Conservation (phyloP, 2,797 vertebrate genomes). For the Pseudotriccus pelzelni region DNA sequence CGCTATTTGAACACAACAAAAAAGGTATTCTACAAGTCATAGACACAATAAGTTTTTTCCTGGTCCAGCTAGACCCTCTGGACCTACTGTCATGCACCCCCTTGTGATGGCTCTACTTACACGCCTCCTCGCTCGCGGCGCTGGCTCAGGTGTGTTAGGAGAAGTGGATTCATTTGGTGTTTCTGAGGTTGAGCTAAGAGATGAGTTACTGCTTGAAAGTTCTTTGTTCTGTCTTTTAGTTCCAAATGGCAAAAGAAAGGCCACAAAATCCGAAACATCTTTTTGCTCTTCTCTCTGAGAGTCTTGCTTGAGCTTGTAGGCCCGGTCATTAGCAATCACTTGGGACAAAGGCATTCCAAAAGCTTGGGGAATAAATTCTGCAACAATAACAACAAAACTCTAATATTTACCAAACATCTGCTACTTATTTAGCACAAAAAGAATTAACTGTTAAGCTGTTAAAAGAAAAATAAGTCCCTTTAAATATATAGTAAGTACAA, state of each 20-base stretch:
- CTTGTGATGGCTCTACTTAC: constrained; percentile 73
- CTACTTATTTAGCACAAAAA: neutral
- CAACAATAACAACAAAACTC: neutral
- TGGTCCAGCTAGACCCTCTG: neutral
- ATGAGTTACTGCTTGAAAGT: constrained; percentile 98
- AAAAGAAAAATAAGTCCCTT: neutral
- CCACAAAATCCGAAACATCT: constrained; percentile 86
- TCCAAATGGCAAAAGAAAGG: constrained; percentile 89
- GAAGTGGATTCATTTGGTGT: constrained; percentile 87
- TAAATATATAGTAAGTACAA: neutral
- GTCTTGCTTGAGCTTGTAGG: constrained; percentile 91
- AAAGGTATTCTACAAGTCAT: neutral
- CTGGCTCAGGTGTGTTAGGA: constrained; percentile 83
- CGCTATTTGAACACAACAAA: neutral
- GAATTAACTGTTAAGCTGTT: neutral
- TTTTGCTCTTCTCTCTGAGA: constrained; percentile 86
- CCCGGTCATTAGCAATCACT: constrained; percentile 94
- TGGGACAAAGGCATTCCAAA: constrained; percentile 94
- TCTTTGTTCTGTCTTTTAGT: constrained; percentile 88
- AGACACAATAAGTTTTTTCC: neutral
- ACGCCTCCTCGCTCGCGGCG: constrained; percentile 86
- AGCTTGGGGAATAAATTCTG: constrained; percentile 90
- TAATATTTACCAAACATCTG: constrained; percentile 5
- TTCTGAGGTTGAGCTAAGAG: constrained; percentile 96
- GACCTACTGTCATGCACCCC: neutral